Conservation (phyloP, 2,888 invertebrate genomes). For the Stenodera caucasica region DNA sequence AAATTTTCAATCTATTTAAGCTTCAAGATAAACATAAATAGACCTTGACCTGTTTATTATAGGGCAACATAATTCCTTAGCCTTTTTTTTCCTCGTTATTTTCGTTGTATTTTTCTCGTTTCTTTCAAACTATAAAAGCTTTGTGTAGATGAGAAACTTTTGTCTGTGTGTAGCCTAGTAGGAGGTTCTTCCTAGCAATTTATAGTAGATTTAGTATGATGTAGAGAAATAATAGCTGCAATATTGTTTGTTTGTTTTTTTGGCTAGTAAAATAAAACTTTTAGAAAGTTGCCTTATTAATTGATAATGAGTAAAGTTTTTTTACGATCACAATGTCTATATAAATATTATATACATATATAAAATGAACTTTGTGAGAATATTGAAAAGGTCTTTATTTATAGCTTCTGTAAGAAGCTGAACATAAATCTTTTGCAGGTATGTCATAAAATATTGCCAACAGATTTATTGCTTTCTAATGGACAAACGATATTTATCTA, state of each 20-base stretch:
- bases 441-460: slow-evolving; percentile 43
- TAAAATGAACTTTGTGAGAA: slow-evolving; percentile 33
- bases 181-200: background rate
- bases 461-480: slow-evolving; percentile 47
- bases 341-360: slow-evolving; percentile 18
- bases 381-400: slow-evolving; percentile 44
- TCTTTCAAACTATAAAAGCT: background rate
- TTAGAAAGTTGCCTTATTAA: background rate
- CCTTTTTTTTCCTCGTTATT: background rate
- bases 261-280: background rate
- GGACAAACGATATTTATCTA: slow-evolving; percentile 38
- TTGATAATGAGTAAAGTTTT: background rate
- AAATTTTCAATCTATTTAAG: background rate
- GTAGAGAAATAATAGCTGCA: background rate
- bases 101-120: background rate
- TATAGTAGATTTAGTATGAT: background rate
- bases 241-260: background rate
- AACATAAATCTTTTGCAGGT: slow-evolving; percentile 43
- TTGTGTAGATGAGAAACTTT: background rate
- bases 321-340: background rate
- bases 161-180: background rate
- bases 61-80: background rate
- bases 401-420: slow-evolving; percentile 39
- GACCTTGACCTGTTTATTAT: background rate
- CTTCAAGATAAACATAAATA: background rate